Conservation (phyloP, 2,797 vertebrate genomes). For the Babyrousa celebensis region DNA sequence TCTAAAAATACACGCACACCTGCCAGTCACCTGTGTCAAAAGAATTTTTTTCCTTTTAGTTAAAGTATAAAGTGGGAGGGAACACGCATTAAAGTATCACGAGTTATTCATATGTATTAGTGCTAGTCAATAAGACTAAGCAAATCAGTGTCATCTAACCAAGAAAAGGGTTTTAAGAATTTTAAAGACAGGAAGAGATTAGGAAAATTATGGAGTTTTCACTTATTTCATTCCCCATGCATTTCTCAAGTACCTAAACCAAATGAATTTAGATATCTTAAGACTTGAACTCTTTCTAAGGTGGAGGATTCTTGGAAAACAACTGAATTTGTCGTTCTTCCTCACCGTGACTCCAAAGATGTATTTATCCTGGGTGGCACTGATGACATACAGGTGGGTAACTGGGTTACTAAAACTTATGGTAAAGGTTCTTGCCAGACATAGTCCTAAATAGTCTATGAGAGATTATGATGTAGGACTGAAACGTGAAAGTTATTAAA, state of each 20-base stretch:
- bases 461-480: neutral
- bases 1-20: neutral
- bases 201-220: neutral
- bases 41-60: neutral
- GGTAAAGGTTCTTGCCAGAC: neutral
- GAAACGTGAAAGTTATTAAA: slow-evolving; percentile 9
- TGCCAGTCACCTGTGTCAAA: neutral
- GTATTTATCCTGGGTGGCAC: slow-evolving; percentile 94
- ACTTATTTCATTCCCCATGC: neutral
- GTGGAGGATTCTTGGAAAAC: slow-evolving; percentile 94
- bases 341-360: slow-evolving; percentile 93
- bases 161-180: slow-evolving; percentile 52
- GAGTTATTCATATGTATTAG: slow-evolving; percentile 5
- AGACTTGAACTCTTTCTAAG: slow-evolving; percentile 82
- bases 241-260: slow-evolving; percentile 34
- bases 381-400: slow-evolving; percentile 94
- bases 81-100: neutral
- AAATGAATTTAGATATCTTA: slow-evolving; percentile 51
- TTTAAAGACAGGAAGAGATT: slow-evolving; percentile 35
- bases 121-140: slow-evolving; percentile 28
- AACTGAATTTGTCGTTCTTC: slow-evolving; percentile 92
- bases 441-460: neutral
- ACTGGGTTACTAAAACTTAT: neutral
- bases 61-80: slow-evolving; percentile 1
- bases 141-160: neutral